A percentile compares a stretch with the other conserved stretches of the same genome.
phyloP scores from a whole-genome alignment of 2,797 vertebrate genomes.

The Sebastes oblongus region DNA sequence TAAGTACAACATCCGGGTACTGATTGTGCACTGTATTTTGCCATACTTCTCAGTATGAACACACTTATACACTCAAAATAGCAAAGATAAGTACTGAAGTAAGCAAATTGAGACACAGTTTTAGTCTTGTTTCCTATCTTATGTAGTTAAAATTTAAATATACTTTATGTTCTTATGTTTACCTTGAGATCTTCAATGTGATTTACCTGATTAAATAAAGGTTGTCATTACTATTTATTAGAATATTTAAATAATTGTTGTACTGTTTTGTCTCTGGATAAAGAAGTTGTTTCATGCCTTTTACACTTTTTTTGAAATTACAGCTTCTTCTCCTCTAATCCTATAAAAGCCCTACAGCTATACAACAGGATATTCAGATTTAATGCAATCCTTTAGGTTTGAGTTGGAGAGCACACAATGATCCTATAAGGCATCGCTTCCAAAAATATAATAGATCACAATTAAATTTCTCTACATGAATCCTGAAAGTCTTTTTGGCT shows the following conservation, averaged over 20 bases:
- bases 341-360: background rate
- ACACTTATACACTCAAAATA: no score
- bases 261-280: background rate
- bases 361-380: background rate
- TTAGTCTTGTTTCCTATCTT: no score
- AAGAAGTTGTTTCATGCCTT: background rate
- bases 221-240: background rate
- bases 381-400: constrained; percentile 4
- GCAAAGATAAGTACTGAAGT: no score
- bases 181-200: background rate
- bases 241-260: background rate
- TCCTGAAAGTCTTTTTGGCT: constrained; percentile 55
- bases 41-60: accelerated
- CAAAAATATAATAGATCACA: constrained; percentile 16
- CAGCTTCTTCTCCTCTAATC: no score
- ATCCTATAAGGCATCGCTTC: background rate
- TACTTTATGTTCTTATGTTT: accelerated
- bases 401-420: background rate
- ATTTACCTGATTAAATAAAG: background rate
- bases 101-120: no score
- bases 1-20: no score
- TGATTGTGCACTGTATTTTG: no score
- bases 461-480: constrained; percentile 23
- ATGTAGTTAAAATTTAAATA: background rate
- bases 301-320: accelerated